A percentile compares a stretch with the other conserved stretches of the same genome.
These are phyloP conservation scores for Planococcus citri DNA, from an alignment of 1,140 invertebrate genomes.

Conservation along the genomic window DNA sequence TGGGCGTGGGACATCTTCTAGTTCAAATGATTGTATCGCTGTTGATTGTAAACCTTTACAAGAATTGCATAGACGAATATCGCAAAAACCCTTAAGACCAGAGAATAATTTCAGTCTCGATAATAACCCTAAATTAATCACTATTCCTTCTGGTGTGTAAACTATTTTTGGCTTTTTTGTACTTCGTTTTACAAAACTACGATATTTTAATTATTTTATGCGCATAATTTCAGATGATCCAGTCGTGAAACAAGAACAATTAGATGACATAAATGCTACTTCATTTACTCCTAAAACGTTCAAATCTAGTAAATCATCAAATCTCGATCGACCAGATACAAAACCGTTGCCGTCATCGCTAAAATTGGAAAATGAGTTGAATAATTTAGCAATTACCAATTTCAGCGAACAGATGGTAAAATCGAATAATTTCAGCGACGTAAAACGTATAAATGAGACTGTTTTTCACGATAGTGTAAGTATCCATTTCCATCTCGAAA, in stretches of 20 bases:
- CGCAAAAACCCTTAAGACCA: no score
- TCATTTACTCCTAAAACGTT: neutral
- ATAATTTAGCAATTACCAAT: neutral
- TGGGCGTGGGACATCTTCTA: neutral
- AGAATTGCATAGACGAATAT: neutral
- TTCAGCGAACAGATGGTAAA: neutral
- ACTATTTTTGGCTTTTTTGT: neutral
- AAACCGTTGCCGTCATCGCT: neutral
- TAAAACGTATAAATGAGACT: neutral
- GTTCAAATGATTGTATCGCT: no score
- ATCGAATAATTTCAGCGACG: neutral
- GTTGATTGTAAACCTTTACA: neutral
- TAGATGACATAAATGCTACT: neutral
- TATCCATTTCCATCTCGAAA: neutral
- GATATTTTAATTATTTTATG: neutral
- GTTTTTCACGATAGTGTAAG: conserved; percentile 2
- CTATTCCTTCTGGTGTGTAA: neutral
- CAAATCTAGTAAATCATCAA: neutral
- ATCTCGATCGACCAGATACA: neutral
- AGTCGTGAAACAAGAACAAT: neutral
- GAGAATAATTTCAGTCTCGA: neutral
- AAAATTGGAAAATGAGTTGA: neutral
- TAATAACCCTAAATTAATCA: neutral
- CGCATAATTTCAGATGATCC: neutral
- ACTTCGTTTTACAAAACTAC: no score